These are phyloP conservation scores for Nebria salina DNA, from an alignment of 2,888 invertebrate species.

Conservation along the genomic window DNA sequence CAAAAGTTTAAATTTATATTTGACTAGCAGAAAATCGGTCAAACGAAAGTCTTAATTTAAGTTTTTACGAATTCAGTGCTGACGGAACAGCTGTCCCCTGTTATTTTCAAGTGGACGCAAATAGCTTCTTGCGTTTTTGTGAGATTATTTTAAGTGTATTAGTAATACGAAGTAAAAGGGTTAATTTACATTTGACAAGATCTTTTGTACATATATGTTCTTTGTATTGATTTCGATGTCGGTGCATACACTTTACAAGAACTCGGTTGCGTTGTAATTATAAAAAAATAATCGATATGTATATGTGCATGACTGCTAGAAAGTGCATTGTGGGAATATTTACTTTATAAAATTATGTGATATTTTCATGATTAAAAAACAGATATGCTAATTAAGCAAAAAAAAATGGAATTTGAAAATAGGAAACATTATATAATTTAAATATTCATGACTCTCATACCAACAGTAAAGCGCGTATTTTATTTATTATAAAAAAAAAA, in stretches of 20 bases:
- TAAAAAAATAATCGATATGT: not conserved
- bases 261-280: not conserved
- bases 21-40: not conserved
- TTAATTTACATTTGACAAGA: not conserved
- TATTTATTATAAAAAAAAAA: no score
- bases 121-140: not conserved
- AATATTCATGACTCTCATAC: not conserved
- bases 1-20: not conserved
- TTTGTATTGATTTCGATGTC: not conserved
- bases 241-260: not conserved
- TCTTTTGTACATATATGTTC: not conserved
- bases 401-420: not conserved
- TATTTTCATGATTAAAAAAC: not conserved
- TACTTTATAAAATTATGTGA: not conserved
- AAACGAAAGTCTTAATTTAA: not conserved
- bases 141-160: not conserved
- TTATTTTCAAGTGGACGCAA: not conserved
- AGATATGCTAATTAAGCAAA: not conserved
- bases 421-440: not conserved
- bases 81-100: conserved; percentile 1
- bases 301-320: not conserved
- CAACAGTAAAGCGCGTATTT: no score
- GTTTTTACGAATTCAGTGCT: conserved; percentile 1
- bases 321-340: not conserved
- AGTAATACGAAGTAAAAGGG: not conserved